Evolutionary conservation across 2,113 vertebrate species (phyloP), one percentile per base, ranked within the genome.

Genomic region (Alces alces): DNA sequence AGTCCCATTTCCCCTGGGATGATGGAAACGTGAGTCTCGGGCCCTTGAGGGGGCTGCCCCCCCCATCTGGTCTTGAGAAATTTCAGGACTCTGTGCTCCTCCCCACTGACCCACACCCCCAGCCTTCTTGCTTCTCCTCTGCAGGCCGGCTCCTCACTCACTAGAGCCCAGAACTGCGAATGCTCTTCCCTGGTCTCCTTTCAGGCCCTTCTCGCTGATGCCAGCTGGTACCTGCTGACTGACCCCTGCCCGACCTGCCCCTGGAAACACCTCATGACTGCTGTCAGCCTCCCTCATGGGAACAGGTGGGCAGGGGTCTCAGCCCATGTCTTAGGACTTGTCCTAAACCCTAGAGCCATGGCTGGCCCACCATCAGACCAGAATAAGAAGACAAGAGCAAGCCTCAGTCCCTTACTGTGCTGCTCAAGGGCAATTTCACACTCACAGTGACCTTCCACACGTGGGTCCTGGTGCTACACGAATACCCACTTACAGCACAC

Each of bases 381-480:
- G 36, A 88, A 25, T 6, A 13, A 66, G 60, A 76, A n/a, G 54
- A 28, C 21, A 12, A 30, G 19, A 60, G 36, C 66, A 73, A 64
- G 33, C 27, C 15, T 33, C 16, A 7, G 8, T 6, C 17, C 11
- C 36, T 43, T 14, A 10, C 4, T 15, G 30, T 8, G 13, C 55
- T 0, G 5, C 10, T 0, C 6, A 10, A 15, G 7, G 52, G 47
- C 23, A 1, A 4, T 14, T 30, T 36, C n/a, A 17, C 1, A 16
- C 17, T 79, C 84, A 92, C 25, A 3, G 16, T 23, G 11, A 21
- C 64, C 28, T 7, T 33, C 30, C 4, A 16, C 78, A 36, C 11
- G 8, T 5, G 30, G 39, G 33, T 55, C 14, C n/a, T 5, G 30
- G 28, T 12, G 5, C 55, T 27, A 6, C 10, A 19, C 14, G 33